Evolutionary conservation across 2,113 vertebrate species (phyloP).

Genomic region (Myiagra hebetior): DNA sequence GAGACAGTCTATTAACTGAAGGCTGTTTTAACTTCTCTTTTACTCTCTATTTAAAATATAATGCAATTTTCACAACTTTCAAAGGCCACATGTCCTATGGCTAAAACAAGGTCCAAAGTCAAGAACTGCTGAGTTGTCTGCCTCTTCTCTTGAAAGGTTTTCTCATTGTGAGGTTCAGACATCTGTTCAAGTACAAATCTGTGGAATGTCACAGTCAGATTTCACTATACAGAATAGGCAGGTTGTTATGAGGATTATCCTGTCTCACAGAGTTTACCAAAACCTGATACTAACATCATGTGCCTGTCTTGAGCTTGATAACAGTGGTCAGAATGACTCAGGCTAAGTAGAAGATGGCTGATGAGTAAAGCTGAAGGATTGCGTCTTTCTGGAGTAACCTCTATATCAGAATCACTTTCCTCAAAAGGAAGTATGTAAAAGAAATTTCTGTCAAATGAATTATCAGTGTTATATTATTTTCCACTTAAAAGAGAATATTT

Average conservation of each 20-base stretch:
- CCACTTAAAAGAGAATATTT: not conserved
- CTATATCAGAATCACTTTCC: not conserved
- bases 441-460: not conserved
- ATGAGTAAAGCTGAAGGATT: not conserved
- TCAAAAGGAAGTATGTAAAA: not conserved
- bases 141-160: not conserved
- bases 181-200: not conserved
- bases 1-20: not conserved
- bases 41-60: not conserved
- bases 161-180: not conserved
- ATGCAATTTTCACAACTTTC: not conserved
- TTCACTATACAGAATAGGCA: not conserved
- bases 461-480: not conserved
- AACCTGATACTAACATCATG: not conserved
- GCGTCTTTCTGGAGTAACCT: not conserved
- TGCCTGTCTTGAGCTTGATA: not conserved
- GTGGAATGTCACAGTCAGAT: not conserved
- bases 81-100: not conserved
- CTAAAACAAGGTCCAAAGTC: not conserved
- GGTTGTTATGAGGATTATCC: not conserved
- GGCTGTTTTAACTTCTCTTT: not conserved
- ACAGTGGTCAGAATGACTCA: not conserved
- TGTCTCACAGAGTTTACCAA: not conserved
- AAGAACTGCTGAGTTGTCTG: not conserved
- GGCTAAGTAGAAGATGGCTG: not conserved